Base-by-base conservation (phyloP, 2,113 vertebrate species). In the Calidris pygmaea region DNA sequence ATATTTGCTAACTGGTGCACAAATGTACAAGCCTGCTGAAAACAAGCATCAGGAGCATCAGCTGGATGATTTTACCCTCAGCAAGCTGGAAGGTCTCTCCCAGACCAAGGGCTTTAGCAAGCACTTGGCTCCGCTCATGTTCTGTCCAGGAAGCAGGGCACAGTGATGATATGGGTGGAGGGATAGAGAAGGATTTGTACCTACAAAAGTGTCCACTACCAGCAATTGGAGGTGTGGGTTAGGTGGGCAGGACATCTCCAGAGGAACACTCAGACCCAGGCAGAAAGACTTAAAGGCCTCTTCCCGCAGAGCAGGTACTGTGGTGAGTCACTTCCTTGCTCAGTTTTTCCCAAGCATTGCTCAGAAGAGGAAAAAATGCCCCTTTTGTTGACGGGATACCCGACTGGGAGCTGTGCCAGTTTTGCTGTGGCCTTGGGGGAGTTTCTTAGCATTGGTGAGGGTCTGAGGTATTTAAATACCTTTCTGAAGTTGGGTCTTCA, bases 321-420 rank as follows among this genome's bases (percentile, higher is more conserved):
- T 68, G 53, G 52, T 91, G 58, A 91, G 77, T 70, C 78, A 86
- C 20, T 95, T 91, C 87, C 82, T 85, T 67, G 29, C 41, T 70
- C 65, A 22, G 22, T 80, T 94, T 94, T 96, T 95, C 85, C 45
- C 87, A 96, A 83, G 82, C 37, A 41, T 30, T 88, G 55, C 47
- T 86, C 43, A 86, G 47, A 90, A 93, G 63, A 86, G 39, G 32
- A 5, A 55, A 91, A 93, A 96, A 84, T 52, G 20, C 21, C 59
- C 35, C 27, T 91, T 93, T 94, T 95, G 67, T 95, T 59, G 59
- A 32, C 66, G 59, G 43, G 75, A 55, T 89, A 90, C 21, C 72
- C 59, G 5, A 21, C n/a, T 26, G 50, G 95, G 90, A 93, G 47
- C 67, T 77, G 32, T 83, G 87, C 92, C 96, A 96, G 41, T 63